phyloP scores from a whole-genome alignment of 2,113 vertebrate species.

The Columba janthina region DNA sequence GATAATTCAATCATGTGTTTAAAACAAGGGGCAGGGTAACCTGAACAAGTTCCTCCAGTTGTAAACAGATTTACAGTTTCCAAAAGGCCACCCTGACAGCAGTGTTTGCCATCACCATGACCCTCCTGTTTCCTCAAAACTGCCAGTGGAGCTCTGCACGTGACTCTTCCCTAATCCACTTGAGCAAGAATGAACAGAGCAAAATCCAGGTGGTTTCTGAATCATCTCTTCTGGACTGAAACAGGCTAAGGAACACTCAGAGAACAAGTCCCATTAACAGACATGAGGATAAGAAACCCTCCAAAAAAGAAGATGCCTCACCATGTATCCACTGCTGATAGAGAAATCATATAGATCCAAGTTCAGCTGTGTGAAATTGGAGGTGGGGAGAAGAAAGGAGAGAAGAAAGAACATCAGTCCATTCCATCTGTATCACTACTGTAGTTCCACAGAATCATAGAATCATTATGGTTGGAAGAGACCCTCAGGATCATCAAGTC shows the following conservation, averaged over 20 bases:
- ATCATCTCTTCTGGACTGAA: neutral
- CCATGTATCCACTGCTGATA: neutral
- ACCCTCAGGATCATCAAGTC: too few species aligned
- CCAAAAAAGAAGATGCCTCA: neutral
- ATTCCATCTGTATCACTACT: neutral
- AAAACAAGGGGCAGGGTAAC: constrained; percentile 16
- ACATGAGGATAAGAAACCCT: neutral
- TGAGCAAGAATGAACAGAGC: neutral
- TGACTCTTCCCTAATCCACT: neutral
- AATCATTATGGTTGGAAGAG: too few species aligned
- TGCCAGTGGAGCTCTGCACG: neutral
- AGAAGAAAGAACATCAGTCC: neutral
- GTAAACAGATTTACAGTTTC: neutral
- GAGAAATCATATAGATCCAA: fast-evolving
- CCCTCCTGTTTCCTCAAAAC: neutral
- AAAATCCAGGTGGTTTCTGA: neutral
- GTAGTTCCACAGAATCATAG: neutral
- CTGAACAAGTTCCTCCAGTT: neutral
- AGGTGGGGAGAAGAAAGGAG: neutral
- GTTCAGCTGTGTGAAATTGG: neutral
- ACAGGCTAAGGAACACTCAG: neutral
- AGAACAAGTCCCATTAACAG: neutral
- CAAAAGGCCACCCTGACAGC: neutral
- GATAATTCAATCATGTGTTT: neutral
- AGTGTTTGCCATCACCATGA: neutral